Base-by-base conservation (phyloP, 2,113 vertebrate species). In the Trinectes maculatus region DNA sequence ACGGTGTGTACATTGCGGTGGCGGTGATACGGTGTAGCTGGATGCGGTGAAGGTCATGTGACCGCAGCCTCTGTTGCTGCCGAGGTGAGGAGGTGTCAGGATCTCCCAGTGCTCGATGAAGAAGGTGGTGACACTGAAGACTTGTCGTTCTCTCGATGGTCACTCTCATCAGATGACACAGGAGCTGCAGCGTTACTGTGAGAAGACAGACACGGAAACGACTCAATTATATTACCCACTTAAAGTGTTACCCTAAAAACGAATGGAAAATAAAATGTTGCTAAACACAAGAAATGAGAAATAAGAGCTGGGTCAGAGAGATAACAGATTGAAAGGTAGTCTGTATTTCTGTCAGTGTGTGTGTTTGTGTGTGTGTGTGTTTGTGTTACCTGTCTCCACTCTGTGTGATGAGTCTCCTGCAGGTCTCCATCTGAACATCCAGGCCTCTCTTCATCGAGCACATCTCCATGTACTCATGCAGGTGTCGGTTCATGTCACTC, bases 401-500 rank as follows among this genome's bases (percentile, higher is more conserved):
- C 88, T 98, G 97, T 6, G 95, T 96, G 89, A 98, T 96, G 70
- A 97, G 94, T 37, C 96, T 93, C 64, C 97, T 93, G 79, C 97
- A 99, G 4, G 98, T 98, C 93, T 99, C 98, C 98, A 99, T 99
- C 90, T 99, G 98, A 61, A 99, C 97, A 0, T 99, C 98, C 81
- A 99, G 89, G 21, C 98, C 97, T 34, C 98, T 89, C 85, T 99
- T 99, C 98, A 99, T 99, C 49, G 96, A 98, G 77, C 98, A 99
- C 97, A 99, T 99, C 78, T 99, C 98, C 97, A 99, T 99, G 91
- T 99, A 99, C 83, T 99, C 98, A 0, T 99, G 98, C 48, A 99
- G 90, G 79, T 99, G 98, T 1, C 96, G 92, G 83, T 97, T 99
- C 98, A 99, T 99, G 89, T 99, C 97, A 0, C 94, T 98, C 85